Conservation (phyloP, 2,113 vertebrate genomes). For the Gracilinanus agilis region DNA sequence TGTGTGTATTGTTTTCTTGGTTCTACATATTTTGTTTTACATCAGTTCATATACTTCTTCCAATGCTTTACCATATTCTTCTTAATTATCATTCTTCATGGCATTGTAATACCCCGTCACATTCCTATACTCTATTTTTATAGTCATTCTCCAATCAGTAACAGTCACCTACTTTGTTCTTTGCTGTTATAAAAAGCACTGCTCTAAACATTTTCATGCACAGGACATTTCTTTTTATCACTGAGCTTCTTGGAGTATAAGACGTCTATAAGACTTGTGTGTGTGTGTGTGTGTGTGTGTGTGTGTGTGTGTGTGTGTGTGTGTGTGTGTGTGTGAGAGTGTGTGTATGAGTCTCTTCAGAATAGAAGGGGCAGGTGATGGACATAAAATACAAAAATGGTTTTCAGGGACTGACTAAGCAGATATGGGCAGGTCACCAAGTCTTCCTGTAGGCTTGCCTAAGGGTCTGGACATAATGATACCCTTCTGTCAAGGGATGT, state of each 20-base stretch:
- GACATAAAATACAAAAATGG: not conserved
- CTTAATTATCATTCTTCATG: not conserved
- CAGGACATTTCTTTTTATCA: not conserved
- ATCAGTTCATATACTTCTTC: not conserved
- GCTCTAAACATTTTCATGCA: not conserved
- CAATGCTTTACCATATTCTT: not conserved
- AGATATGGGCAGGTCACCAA: not conserved
- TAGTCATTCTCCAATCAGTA: not conserved
- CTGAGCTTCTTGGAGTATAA: not conserved
- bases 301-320: too few relatives aligned
- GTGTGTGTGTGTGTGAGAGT: too few relatives aligned
- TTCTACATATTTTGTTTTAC: not conserved
- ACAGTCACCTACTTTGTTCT: not conserved
- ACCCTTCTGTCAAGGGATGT: not conserved
- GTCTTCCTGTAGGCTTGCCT: not conserved
- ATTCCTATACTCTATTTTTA: not conserved
- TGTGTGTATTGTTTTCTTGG: not conserved
- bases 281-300: too few relatives aligned
- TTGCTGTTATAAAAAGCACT: not conserved
- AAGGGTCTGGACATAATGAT: not conserved
- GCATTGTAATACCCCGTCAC: not conserved
- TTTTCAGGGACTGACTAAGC: not conserved
- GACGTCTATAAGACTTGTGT: too few relatives aligned
- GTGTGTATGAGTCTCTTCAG: not conserved
- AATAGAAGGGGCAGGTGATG: not conserved